These are phyloP conservation scores for Zosterops borbonicus DNA, from an alignment of 2,113 vertebrate genomes.

Conservation along the genomic window DNA sequence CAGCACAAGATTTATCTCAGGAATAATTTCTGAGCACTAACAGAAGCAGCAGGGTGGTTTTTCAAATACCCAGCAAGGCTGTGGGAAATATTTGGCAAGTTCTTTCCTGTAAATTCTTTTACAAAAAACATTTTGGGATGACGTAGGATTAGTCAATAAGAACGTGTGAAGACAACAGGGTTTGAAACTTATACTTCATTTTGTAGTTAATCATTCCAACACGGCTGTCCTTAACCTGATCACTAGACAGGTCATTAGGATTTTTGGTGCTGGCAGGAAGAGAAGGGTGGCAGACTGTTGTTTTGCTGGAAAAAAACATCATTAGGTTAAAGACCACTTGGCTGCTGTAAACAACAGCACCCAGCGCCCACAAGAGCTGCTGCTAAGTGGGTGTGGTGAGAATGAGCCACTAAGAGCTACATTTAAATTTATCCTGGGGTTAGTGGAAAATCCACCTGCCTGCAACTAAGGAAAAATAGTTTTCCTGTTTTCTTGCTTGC, in stretches of 20 bases:
- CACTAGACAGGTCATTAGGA: background rate
- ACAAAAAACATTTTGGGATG: background rate
- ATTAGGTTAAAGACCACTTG: constrained; percentile 10
- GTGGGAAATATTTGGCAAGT: background rate
- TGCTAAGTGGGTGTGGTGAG: constrained; percentile 61
- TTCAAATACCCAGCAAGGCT: background rate
- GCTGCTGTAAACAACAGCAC: constrained; percentile 49
- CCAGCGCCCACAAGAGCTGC: background rate
- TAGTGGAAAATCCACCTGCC: constrained; percentile 70
- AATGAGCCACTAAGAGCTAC: background rate
- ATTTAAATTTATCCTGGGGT: constrained; percentile 36
- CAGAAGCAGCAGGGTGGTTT: background rate
- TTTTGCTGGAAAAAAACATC: constrained; percentile 47
- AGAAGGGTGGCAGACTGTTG: background rate
- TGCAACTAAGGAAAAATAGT: constrained; percentile 41
- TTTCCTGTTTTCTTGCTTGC: constrained; percentile 58
- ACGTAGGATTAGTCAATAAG: background rate
- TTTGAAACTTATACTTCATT: background rate
- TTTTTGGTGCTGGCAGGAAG: background rate
- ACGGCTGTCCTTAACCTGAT: background rate
- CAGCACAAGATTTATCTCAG: background rate
- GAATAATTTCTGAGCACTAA: background rate
- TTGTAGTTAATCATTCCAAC: background rate
- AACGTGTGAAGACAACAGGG: background rate
- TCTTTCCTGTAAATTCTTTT: background rate